These are phyloP conservation scores for Charanyca ferruginea DNA, from an alignment of 2,888 invertebrate genomes.

Conservation along the genomic window DNA sequence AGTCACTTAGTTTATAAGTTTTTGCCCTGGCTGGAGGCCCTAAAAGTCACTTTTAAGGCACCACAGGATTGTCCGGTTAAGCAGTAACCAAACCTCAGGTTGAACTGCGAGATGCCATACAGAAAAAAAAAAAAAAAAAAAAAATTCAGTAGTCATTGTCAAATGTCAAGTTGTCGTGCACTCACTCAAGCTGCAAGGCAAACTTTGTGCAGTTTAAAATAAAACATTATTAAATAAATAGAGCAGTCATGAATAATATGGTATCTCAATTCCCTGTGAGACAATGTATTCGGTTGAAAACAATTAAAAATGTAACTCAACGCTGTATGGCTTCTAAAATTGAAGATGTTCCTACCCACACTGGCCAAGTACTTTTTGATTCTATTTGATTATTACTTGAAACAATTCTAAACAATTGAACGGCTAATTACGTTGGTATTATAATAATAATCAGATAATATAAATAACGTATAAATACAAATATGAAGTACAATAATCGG, in stretches of 20 bases:
- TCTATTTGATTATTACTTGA: not conserved
- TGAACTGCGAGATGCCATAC: no score
- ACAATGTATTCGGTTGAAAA: constrained; percentile 58
- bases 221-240: constrained; percentile 7
- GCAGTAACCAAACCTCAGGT: no score
- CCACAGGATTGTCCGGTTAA: no score
- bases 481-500: not conserved
- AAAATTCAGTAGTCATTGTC: no score
- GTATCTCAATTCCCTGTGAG: constrained; percentile 56
- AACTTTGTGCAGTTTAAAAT: not conserved
- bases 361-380: constrained; percentile 79
- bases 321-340: constrained; percentile 75
- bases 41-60: no score
- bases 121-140: no score
- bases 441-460: not conserved
- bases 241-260: constrained; percentile 65
- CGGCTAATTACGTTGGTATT: not conserved
- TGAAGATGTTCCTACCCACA: constrained; percentile 81
- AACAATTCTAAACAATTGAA: not conserved
- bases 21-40: no score
- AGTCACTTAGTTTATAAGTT: no score
- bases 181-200: not conserved
- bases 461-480: not conserved
- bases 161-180: no score
- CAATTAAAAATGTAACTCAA: constrained; percentile 53